Conservation (phyloP, 2,113 vertebrate species). For the Polypterus senegalus region DNA sequence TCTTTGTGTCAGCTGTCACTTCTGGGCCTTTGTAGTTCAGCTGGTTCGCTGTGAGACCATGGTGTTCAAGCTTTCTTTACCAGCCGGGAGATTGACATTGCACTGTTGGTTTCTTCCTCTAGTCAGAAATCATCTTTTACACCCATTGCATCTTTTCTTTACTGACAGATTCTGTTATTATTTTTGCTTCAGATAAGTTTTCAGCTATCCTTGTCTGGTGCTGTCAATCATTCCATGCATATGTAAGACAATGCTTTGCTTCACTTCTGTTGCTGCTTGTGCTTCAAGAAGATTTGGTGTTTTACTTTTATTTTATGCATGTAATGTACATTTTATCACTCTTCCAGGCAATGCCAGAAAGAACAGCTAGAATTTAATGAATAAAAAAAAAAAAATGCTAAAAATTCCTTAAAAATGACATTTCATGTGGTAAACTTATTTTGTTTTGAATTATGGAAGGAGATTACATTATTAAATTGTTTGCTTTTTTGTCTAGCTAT, state of each 20-base stretch:
- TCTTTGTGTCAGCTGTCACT: too few species aligned
- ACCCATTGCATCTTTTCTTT: too few species aligned
- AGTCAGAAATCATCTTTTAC: too few species aligned
- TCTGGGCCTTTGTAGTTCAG: too few species aligned
- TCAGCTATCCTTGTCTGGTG: too few species aligned
- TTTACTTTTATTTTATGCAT: constrained; percentile 1
- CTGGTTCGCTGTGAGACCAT: too few species aligned
- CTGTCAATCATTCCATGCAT: too few species aligned
- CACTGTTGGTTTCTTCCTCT: too few species aligned
- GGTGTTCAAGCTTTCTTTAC: too few species aligned
- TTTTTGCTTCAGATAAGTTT: too few species aligned
- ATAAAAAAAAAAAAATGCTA: constrained; percentile 34
- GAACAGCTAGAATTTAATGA: not conserved
- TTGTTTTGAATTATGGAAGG: constrained; percentile 2
- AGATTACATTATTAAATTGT: constrained; percentile 21
- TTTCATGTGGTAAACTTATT: constrained; percentile 19
- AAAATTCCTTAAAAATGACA: constrained; percentile 20
- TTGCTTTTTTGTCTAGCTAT: constrained; percentile 18
- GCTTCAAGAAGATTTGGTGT: constrained; percentile 21
- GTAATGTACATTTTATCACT: constrained; percentile 13
- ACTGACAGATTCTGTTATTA: too few species aligned
- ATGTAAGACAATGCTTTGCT: constrained; percentile 34
- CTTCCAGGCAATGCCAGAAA: constrained; percentile 12
- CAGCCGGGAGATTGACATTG: too few species aligned
- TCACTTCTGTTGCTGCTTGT: constrained; percentile 28